Percentiles rank a stretch among this genome's conserved stretches.
phyloP scores from a whole-genome alignment of 2,797 vertebrate genomes.

The Carcharodon carcharias region DNA sequence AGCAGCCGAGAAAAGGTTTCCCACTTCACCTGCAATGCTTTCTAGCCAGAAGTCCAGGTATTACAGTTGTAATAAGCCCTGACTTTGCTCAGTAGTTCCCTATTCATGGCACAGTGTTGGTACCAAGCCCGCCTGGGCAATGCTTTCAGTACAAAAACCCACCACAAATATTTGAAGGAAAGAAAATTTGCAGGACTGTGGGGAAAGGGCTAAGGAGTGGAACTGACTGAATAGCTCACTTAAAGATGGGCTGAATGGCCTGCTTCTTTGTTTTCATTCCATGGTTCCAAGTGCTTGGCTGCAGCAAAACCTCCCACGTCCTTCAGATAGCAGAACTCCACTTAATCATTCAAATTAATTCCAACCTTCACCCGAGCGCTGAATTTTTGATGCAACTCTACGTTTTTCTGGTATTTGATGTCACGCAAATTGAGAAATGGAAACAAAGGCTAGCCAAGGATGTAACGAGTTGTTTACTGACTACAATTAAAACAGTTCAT shows the following conservation, averaged over 20 bases:
- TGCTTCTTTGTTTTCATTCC: not conserved
- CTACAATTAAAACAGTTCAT: not conserved
- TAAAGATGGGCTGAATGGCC: not conserved
- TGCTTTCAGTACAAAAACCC: too few relatives aligned
- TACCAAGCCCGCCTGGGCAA: too few relatives aligned
- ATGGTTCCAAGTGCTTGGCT: not conserved
- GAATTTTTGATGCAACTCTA: not conserved
- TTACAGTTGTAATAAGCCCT: not conserved
- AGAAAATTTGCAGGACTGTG: not conserved
- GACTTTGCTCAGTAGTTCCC: not conserved
- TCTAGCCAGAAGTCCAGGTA: not conserved
- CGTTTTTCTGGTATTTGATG: not conserved
- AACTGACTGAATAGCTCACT: not conserved
- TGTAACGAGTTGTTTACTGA: not conserved
- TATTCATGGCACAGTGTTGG: too few relatives aligned
- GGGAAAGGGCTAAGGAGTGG: not conserved
- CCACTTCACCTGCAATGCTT: not conserved
- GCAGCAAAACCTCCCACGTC: not conserved
- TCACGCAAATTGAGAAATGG: not conserved
- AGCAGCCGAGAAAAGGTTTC: not conserved
- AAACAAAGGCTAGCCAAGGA: not conserved
- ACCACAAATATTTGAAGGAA: not conserved
- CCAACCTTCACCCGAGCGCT: not conserved
- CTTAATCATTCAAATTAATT: not conserved
- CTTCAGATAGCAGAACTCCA: not conserved